These are phyloP conservation scores for Drosophila mulleri DNA, from an alignment of 2,888 invertebrate species.

Conservation along the genomic window DNA sequence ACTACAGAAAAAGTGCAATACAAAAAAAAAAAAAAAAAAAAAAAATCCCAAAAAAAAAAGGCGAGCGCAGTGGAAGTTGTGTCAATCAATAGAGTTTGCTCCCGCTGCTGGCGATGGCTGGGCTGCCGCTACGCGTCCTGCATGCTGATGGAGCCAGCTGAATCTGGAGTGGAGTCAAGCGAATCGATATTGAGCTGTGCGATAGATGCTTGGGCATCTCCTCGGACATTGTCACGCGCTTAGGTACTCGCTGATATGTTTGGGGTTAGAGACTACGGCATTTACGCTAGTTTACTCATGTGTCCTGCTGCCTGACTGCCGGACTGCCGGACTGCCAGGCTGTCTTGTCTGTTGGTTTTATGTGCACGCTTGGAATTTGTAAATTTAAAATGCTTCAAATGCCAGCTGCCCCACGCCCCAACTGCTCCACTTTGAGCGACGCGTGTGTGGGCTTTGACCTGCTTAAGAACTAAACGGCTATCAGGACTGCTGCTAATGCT, in stretches of 20 bases:
- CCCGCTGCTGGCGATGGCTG: constrained; percentile 37
- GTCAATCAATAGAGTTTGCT: constrained; percentile 82
- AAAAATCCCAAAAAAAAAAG: constrained; percentile 10
- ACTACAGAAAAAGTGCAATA: constrained; percentile 27
- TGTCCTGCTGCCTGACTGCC: neutral
- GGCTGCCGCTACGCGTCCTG: constrained; percentile 74
- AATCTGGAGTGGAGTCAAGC: constrained; percentile 32
- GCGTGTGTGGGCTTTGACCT: constrained; percentile 50
- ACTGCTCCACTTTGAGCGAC: too few relatives aligned
- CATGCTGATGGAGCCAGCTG: constrained; percentile 75
- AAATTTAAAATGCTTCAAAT: constrained; percentile 78
- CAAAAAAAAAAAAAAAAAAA: constrained; percentile 16
- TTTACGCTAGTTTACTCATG: constrained; percentile 2
- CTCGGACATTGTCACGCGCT: constrained; percentile 63
- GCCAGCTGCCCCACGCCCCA: constrained; percentile 25
- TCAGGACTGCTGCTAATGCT: constrained; percentile 26
- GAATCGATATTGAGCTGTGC: constrained; percentile 62
- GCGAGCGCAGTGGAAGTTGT: constrained; percentile 76
- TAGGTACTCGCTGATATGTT: constrained; percentile 45
- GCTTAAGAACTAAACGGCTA: constrained; percentile 58
- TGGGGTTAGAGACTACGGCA: neutral
- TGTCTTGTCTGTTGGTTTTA: constrained; percentile 74
- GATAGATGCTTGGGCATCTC: constrained; percentile 47
- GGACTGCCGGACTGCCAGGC: constrained; percentile 1
- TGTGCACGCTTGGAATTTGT: constrained; percentile 78